Evolutionary conservation across 1,140 invertebrate genomes (phyloP), one percentile per base, ranked within the genome.

Genomic region (Araneus ventricosus): DNA sequence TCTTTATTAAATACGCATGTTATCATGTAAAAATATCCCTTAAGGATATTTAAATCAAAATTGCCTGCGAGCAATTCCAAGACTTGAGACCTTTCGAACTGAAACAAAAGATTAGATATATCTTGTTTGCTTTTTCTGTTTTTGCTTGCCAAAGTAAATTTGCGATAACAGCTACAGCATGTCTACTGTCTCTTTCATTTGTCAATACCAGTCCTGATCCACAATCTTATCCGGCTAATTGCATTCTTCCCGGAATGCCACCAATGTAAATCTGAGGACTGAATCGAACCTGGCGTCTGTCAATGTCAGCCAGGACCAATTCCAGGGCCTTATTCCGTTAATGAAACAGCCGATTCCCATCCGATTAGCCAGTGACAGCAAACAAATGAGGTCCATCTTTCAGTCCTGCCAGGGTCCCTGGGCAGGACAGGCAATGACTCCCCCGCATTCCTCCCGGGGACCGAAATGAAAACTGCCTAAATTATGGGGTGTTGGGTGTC

Each of bases 401-500:
- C 88, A 52, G 20, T 30, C 70, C 24, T 63, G 59, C n/a, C 70
- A 34, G 27, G 14, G 20, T 20, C 30, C 70, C 59, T 67, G 59
- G 27, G 86, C 37, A 79, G 80, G 61, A 79, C n/a, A 27, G 7
- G n/a, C n/a, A 67, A n/a, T n/a, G 67, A 10, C n/a, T 27, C 90
- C 63, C 63, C 82, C 39, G 90, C 80, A 92, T 92, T 92, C 80
- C 89, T 30, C 37, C 89, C 89, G 45, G 75, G 88, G 30, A 37
- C 52, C 90, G 84, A 92, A 92, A 92, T 92, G 90, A 92, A 92
- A 92, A 92, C 61, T 92, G 82, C 63, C 90, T 92, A 75, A 92
- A 92, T 92, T 92, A 92, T 92, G 90, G 90, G 63, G 90, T 92
- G 90, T 52, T 82, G 70, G 84, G 61, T 82, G 90, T 86, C 90